These are phyloP conservation scores for Hippocampus kuda DNA, from an alignment of 2,797 vertebrate genomes.

Conservation along the genomic window DNA sequence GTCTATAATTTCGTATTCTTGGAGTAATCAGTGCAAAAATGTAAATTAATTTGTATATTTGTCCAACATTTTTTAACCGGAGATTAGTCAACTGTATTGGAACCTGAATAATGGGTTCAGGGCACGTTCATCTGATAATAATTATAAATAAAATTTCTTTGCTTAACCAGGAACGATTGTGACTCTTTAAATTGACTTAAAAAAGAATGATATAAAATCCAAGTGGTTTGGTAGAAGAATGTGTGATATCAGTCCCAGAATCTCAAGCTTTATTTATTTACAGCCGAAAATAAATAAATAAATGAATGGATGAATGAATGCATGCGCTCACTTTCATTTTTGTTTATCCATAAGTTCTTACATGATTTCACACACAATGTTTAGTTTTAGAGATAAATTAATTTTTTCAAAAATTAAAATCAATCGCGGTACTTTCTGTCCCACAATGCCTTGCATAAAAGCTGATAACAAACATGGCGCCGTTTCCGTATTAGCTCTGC, in stretches of 20 bases:
- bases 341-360: background rate
- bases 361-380: background rate
- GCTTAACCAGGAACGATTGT: background rate
- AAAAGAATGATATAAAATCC: no score
- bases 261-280: background rate
- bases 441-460: slow-evolving; percentile 8
- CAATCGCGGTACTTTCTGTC: background rate
- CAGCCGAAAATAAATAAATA: no score
- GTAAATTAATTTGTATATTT: no score
- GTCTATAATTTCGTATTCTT: no score
- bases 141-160: background rate
- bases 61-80: no score
- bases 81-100: no score
- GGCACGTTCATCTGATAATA: background rate
- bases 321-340: background rate
- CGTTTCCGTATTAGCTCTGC: slow-evolving; percentile 1
- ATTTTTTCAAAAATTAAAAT: background rate
- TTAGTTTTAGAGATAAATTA: background rate
- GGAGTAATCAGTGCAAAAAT: no score
- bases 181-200: background rate
- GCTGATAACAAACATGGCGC: slow-evolving; percentile 39
- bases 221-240: no score
- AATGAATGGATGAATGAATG: no score
- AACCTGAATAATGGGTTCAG: no score
- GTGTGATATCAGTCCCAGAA: background rate